These are phyloP conservation scores for Ivindomyrus marchei DNA, from an alignment of 2,113 vertebrate genomes.

Conservation along the genomic window DNA sequence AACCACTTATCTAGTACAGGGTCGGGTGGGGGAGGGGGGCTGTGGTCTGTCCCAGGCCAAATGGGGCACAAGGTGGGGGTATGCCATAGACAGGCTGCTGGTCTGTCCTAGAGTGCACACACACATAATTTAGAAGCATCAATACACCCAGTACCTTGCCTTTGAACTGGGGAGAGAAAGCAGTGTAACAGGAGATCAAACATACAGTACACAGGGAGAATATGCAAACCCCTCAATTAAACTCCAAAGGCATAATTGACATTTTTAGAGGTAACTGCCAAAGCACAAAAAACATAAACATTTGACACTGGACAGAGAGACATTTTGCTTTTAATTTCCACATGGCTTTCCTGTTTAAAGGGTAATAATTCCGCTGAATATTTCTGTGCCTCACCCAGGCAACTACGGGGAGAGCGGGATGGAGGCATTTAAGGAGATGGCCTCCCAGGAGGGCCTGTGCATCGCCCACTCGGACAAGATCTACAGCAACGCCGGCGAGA, in stretches of 20 bases:
- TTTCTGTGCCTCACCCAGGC: slow-evolving; percentile 54
- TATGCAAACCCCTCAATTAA: not conserved
- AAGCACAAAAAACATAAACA: not conserved
- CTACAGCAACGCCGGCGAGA: slow-evolving; percentile 95
- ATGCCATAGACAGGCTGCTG: not conserved
- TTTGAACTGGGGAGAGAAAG: not conserved
- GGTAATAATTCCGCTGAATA: not conserved
- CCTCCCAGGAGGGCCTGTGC: slow-evolving; percentile 87
- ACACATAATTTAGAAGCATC: not conserved
- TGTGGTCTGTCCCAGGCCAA: not conserved
- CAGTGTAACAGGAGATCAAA: not conserved
- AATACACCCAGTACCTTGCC: not conserved
- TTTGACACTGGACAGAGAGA: not conserved
- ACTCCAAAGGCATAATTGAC: not conserved
- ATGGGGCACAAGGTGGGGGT: not conserved
- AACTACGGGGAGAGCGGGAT: slow-evolving; percentile 98
- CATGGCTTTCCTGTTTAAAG: not conserved
- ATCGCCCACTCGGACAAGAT: slow-evolving; percentile 98
- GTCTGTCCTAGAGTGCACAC: not conserved
- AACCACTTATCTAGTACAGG: not conserved
- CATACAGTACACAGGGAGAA: not conserved
- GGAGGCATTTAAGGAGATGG: slow-evolving; percentile 98
- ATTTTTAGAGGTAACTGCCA: not conserved
- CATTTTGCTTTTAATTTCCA: not conserved
- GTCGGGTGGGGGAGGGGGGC: too few species aligned